Percentiles rank a stretch among this genome's conserved stretches.
Conservation (phyloP, 2,888 invertebrate genomes). For the Brachylomia viminalis region DNA sequence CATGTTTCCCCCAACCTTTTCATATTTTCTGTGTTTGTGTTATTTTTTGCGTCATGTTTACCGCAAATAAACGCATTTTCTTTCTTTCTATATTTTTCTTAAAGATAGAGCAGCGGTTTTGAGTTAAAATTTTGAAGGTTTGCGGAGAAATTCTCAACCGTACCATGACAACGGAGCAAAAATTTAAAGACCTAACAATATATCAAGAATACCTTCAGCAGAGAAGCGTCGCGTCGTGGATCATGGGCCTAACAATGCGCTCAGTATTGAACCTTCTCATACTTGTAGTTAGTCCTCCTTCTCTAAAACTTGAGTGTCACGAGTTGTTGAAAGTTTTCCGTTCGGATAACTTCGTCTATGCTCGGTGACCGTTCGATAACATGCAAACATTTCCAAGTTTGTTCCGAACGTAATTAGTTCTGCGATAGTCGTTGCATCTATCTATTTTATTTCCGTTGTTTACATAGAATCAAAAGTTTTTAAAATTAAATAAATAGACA, state of each 20-base stretch:
- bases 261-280: conserved; percentile 22
- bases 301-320: conserved; percentile 18
- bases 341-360: conserved; percentile 35
- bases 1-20: too few relatives aligned
- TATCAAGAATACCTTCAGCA: background rate
- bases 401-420: conserved; percentile 4
- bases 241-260: conserved; percentile 12
- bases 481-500: background rate
- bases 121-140: background rate
- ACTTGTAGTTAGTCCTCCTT: conserved; percentile 28
- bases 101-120: background rate
- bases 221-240: background rate
- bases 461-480: background rate
- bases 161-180: background rate
- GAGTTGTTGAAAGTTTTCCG: conserved; percentile 44
- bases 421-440: conserved; percentile 5
- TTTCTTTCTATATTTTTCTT: too few relatives aligned
- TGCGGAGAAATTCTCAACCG: background rate
- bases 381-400: conserved; percentile 38
- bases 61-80: too few relatives aligned
- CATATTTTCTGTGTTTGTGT: too few relatives aligned
- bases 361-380: conserved; percentile 36
- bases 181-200: background rate
- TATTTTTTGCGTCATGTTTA: too few relatives aligned
- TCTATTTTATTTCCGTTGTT: background rate